Evolutionary conservation across 1,140 invertebrate genomes (phyloP).

Genomic region (Meloidogyne chitwoodi): DNA sequence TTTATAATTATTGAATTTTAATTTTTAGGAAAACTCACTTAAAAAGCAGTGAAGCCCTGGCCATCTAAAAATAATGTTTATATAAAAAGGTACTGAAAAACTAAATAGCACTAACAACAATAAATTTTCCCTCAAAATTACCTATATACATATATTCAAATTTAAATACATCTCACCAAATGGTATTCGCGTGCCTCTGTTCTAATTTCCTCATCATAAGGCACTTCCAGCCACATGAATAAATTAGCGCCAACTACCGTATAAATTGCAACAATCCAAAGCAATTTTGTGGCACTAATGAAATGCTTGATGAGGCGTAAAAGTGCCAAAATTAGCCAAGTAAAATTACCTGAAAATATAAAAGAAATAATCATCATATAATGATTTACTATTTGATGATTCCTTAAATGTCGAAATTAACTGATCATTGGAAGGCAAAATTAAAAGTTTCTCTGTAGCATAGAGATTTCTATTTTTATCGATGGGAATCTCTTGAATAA

Average conservation of each 20-base stretch:
- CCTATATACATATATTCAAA: no score
- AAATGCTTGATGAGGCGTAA: neutral
- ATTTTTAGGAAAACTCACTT: slow-evolving; percentile 29
- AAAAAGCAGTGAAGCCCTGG: slow-evolving; percentile 41
- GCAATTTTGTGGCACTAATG: slow-evolving; percentile 4
- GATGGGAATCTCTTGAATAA: neutral
- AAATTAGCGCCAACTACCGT: slow-evolving; percentile 28
- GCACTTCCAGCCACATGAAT: slow-evolving; percentile 41
- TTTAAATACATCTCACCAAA: neutral
- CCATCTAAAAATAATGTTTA: slow-evolving; percentile 33
- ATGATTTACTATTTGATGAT: no score
- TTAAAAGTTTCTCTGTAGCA: no score
- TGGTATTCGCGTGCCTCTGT: slow-evolving; percentile 34
- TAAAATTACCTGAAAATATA: neutral
- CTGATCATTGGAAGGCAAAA: no score
- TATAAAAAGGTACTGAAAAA: no score
- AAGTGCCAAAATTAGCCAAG: neutral
- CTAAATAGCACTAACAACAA: no score
- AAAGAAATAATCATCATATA: neutral
- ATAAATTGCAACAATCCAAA: slow-evolving; percentile 32
- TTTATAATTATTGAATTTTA: slow-evolving; percentile 11
- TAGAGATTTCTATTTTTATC: neutral
- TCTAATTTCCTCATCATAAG: slow-evolving; percentile 34
- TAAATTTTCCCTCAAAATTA: no score
- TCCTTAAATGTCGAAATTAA: no score